These are phyloP conservation scores for Drosophila serrata DNA, from an alignment of 1,140 invertebrate species.

Conservation along the genomic window DNA sequence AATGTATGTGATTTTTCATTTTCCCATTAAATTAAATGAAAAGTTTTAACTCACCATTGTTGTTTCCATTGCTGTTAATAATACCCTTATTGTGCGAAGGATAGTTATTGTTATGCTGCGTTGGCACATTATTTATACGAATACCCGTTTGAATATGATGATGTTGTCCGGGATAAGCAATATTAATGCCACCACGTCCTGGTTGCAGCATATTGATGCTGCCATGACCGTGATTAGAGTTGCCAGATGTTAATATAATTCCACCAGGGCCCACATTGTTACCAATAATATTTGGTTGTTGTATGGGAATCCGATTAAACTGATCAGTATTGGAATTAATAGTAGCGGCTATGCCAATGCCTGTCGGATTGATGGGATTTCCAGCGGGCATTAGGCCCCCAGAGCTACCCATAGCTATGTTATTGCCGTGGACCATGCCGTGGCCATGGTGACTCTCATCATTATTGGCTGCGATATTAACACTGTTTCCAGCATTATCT, in stretches of 20 bases:
- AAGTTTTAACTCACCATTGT: constrained; percentile 62
- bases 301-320: constrained; percentile 79
- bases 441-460: constrained; percentile 32
- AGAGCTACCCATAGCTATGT: constrained; percentile 46
- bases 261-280: constrained; percentile 64
- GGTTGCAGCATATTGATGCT: constrained; percentile 76
- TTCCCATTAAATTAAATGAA: not conserved
- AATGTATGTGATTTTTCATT: too few relatives aligned
- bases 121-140: constrained; percentile 83
- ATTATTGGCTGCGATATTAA: constrained; percentile 39
- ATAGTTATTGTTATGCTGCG: constrained; percentile 72
- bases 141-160: constrained; percentile 82
- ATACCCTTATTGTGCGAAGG: constrained; percentile 72
- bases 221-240: constrained; percentile 73
- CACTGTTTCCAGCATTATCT: constrained; percentile 56
- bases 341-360: constrained; percentile 60
- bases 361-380: constrained; percentile 54
- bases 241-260: constrained; percentile 66
- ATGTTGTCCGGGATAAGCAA: constrained; percentile 71
- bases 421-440: constrained; percentile 30
- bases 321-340: constrained; percentile 83
- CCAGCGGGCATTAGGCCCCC: constrained; percentile 43
- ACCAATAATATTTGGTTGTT: constrained; percentile 73
- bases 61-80: constrained; percentile 58
- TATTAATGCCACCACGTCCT: constrained; percentile 61